Evolutionary conservation across 2,797 vertebrate genomes (phyloP), one percentile per base, ranked within the genome.

Genomic region (Anguilla obscura): DNA sequence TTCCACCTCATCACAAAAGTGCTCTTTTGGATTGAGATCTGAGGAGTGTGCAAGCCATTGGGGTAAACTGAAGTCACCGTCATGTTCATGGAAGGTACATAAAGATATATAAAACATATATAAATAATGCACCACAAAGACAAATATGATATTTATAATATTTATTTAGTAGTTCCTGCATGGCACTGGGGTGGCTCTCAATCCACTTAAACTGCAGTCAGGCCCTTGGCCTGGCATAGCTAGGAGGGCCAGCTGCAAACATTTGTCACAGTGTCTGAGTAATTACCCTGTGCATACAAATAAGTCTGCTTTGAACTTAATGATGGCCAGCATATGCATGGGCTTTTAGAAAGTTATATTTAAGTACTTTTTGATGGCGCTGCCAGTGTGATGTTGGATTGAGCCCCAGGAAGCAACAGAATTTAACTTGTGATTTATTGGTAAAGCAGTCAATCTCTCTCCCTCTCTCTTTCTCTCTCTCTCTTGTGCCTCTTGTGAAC

Each of bases 401-500:
- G 45, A 82, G 79, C 71, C 27, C 71, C 33, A 12, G 12, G 30
- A 36, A 76, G n/a, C 63, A n/a, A n/a, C 36, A 18, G 71, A 76
- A 18, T 21, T 79, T 18, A 40, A 8, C 74, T 40, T 40, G 3
- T 33, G 76, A 80, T 80, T 45, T 80, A 80, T 45, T 45, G 18
- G 36, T 48, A 48, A 40, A 48, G 33, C 4, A 8, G n/a, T 24
- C 45, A 1, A 9, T 1, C 3, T 36, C 3, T 66, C 10, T 82
- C 76, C 21, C 33, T 27, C 14, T 58, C 56, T 58, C 56, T 58
- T 4, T 58, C 14, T 58, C 2, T n/a, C 48, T 56, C 30, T 18
- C 71, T 56, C n/a, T 1, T 27, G 21, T 45, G 40, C 2, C 40
- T 84, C 82, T 89, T 83, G 91, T 90, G 52, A 54, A 54, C 12